phyloP scores from a whole-genome alignment of 2,113 vertebrate species.

The Nesoenas mayeri region DNA sequence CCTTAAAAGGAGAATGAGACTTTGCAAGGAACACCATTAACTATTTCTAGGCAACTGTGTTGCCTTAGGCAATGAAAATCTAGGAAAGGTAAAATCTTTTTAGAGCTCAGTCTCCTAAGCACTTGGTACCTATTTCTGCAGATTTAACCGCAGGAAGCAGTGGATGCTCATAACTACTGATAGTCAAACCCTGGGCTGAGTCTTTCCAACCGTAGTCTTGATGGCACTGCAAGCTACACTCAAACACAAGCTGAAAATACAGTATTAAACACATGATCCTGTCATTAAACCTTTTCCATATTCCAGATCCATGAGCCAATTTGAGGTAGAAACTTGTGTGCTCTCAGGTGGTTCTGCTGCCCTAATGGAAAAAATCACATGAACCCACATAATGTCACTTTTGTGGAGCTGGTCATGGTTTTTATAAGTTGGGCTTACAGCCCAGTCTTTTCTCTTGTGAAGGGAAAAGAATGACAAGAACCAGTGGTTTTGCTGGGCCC shows the following conservation, averaged over 20 bases:
- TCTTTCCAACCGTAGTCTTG: background rate
- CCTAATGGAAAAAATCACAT: background rate
- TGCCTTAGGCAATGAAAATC: background rate
- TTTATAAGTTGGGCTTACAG: background rate
- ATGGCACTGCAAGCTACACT: background rate
- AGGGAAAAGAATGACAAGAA: background rate
- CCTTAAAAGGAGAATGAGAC: slow-evolving; percentile 24
- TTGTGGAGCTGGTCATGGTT: background rate
- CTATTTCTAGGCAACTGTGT: slow-evolving; percentile 22
- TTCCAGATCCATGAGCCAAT: background rate
- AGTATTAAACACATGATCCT: background rate
- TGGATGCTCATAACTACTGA: background rate
- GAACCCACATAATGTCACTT: background rate
- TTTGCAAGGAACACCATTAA: slow-evolving; percentile 14
- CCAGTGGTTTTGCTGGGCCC: background rate
- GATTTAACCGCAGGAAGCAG: background rate
- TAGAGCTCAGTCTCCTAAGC: background rate
- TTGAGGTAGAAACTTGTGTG: background rate
- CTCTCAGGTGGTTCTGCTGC: background rate
- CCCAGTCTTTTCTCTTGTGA: background rate
- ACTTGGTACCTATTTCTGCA: background rate
- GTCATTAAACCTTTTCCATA: background rate
- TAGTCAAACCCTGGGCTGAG: background rate
- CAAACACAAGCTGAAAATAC: background rate
- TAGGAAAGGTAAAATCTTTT: background rate